Evolutionary conservation across 1,140 invertebrate species (phyloP).

Genomic region (Scaptomyza graminum): DNA sequence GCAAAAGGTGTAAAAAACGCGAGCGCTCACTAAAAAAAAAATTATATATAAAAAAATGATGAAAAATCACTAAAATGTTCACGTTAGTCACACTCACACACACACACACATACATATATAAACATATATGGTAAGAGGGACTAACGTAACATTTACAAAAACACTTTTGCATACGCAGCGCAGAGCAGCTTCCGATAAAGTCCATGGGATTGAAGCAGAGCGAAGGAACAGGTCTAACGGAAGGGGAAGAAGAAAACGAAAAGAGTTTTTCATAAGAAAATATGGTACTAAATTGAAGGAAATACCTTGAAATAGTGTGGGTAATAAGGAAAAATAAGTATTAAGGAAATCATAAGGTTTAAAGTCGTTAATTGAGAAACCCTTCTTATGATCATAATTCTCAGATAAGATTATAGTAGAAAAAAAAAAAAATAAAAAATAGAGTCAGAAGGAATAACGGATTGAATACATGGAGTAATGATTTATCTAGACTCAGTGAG

Average conservation of each 20-base stretch:
- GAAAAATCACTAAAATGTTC: constrained; percentile 70
- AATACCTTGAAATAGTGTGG: too few relatives aligned
- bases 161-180: constrained; percentile 30
- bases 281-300: neutral
- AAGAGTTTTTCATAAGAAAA: neutral
- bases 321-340: too few relatives aligned
- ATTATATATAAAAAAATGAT: constrained; percentile 36
- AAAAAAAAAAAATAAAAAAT: too few relatives aligned
- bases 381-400: too few relatives aligned
- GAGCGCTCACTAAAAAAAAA: constrained; percentile 31
- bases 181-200: constrained; percentile 29
- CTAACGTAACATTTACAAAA: constrained; percentile 24
- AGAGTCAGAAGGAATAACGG: too few relatives aligned
- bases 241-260: too few relatives aligned
- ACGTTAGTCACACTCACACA: constrained; percentile 48
- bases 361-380: too few relatives aligned
- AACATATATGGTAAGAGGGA: neutral
- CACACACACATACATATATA: constrained; percentile 24
- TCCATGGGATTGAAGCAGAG: constrained; percentile 17
- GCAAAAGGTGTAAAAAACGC: constrained; percentile 59
- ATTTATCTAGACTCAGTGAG: neutral
- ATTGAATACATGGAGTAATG: neutral
- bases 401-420: too few relatives aligned
- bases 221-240: neutral
- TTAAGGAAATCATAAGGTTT: too few relatives aligned